A percentile compares a stretch with the other conserved stretches of the same genome.
Evolutionary conservation across 1,140 invertebrate genomes (phyloP).

Genomic region (Lasaia peninsularis): DNA sequence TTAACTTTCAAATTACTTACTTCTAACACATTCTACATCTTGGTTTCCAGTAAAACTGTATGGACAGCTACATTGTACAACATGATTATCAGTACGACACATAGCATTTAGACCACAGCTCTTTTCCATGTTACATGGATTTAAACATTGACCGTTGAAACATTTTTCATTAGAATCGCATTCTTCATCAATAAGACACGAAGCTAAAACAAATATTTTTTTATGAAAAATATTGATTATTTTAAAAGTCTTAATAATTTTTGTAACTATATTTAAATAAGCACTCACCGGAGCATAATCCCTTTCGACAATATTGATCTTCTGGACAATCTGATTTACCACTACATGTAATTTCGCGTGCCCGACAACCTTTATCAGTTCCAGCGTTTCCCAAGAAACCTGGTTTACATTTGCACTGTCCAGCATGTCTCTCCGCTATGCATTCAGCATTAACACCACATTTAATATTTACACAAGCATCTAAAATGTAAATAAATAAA

Average conservation of each 20-base stretch:
- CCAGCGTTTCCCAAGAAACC: constrained; percentile 88
- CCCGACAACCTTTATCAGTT: constrained; percentile 85
- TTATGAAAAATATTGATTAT: too few species aligned
- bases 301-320: constrained; percentile 90
- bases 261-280: background rate
- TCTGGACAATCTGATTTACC: constrained; percentile 84
- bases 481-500: constrained; percentile 55
- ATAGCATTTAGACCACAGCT: constrained; percentile 94
- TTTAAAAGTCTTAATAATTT: too few species aligned
- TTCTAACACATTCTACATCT: constrained; percentile 89
- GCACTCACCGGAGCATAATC: constrained; percentile 86
- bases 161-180: constrained; percentile 89
- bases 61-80: constrained; percentile 89
- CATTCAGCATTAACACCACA: constrained; percentile 93
- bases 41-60: constrained; percentile 91
- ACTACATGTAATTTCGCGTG: constrained; percentile 84
- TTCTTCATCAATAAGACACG: constrained; percentile 88
- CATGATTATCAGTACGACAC: constrained; percentile 86
- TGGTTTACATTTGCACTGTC: constrained; percentile 85
- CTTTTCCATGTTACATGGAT: constrained; percentile 87
- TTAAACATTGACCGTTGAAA: constrained; percentile 87
- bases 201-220: constrained; percentile 76
- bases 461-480: constrained; percentile 85
- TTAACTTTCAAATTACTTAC: constrained; percentile 74
- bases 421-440: constrained; percentile 82